Conservation (phyloP, 1,140 invertebrate species). For the Lepidostoma basale region DNA sequence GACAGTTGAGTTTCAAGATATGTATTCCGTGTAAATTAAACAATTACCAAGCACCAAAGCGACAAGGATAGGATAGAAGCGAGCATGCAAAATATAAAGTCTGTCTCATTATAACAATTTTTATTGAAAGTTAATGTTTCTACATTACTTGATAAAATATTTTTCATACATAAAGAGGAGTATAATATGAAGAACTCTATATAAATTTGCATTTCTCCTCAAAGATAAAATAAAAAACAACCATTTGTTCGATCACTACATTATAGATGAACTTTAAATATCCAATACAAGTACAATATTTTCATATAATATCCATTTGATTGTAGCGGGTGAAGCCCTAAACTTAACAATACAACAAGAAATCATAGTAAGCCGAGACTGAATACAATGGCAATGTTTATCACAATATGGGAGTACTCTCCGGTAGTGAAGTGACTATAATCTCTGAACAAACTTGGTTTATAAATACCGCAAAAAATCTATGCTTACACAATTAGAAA, state of each 20-base stretch:
- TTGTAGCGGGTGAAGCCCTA: slow-evolving; percentile 5
- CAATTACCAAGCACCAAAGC: slow-evolving; percentile 20
- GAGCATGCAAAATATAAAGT: slow-evolving; percentile 42
- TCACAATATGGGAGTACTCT: slow-evolving; percentile 7
- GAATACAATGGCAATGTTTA: slow-evolving; percentile 2
- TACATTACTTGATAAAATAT: slow-evolving; percentile 35
- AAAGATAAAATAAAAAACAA: slow-evolving; percentile 11
- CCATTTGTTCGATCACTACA: slow-evolving; percentile 4
- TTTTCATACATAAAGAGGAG: slow-evolving; percentile 20
- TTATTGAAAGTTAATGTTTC: slow-evolving; percentile 41
- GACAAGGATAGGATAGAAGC: slow-evolving; percentile 29
- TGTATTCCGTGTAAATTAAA: neutral
- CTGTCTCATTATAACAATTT: slow-evolving; percentile 40
- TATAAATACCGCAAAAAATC: neutral
- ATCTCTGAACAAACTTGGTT: neutral
- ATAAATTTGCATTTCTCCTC: slow-evolving; percentile 15
- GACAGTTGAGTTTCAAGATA: too few relatives aligned
- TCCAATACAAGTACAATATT: slow-evolving; percentile 14
- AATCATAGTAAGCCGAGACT: slow-evolving; percentile 5
- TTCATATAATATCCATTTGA: too few relatives aligned
- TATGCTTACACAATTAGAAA: slow-evolving; percentile 23
- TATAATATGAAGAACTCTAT: slow-evolving; percentile 27
- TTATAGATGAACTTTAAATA: slow-evolving; percentile 13
- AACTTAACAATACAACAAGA: slow-evolving; percentile 19
- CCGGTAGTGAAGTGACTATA: neutral